Evolutionary conservation across 2,113 vertebrate genomes (phyloP).

Genomic region (Poeciliopsis occidentalis): DNA sequence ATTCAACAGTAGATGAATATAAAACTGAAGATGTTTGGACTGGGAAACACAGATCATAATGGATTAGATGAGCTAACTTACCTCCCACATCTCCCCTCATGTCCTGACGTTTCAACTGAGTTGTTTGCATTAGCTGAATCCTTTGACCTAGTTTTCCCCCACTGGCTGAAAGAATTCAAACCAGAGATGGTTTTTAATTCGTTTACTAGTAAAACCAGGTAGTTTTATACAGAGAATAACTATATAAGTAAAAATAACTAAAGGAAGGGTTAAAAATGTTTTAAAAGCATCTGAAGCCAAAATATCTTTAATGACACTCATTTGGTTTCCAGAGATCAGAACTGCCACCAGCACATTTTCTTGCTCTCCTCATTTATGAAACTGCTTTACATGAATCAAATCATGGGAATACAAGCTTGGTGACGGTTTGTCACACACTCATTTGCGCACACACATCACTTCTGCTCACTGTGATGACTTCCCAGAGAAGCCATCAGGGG

Average conservation of each 20-base stretch:
- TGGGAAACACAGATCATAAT: slow-evolving; percentile 15
- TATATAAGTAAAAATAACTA: too few species aligned
- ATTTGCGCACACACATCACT: not conserved
- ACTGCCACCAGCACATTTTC: too few species aligned
- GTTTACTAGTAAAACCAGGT: too few species aligned
- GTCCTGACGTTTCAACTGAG: slow-evolving; percentile 41
- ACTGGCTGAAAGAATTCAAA: slow-evolving; percentile 35
- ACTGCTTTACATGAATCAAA: not conserved
- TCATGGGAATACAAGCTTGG: not conserved
- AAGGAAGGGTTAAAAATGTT: too few species aligned
- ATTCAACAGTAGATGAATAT: not conserved
- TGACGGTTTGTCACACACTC: not conserved
- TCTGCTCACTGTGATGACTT: not conserved
- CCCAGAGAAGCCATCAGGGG: not conserved
- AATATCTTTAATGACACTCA: too few species aligned
- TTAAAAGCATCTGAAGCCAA: too few species aligned
- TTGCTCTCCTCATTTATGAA: not conserved
- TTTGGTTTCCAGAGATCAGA: too few species aligned
- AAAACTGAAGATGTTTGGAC: not conserved
- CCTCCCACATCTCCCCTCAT: slow-evolving; percentile 7
- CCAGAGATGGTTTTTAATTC: slow-evolving; percentile 24
- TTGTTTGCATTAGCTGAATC: slow-evolving; percentile 67
- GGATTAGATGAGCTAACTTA: slow-evolving; percentile 29
- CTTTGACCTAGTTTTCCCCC: slow-evolving; percentile 58
- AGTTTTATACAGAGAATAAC: too few species aligned